Percentiles rank a stretch among this genome's conserved stretches.
phyloP scores from a whole-genome alignment of 2,797 vertebrate genomes.

The Antrozous pallidus region DNA sequence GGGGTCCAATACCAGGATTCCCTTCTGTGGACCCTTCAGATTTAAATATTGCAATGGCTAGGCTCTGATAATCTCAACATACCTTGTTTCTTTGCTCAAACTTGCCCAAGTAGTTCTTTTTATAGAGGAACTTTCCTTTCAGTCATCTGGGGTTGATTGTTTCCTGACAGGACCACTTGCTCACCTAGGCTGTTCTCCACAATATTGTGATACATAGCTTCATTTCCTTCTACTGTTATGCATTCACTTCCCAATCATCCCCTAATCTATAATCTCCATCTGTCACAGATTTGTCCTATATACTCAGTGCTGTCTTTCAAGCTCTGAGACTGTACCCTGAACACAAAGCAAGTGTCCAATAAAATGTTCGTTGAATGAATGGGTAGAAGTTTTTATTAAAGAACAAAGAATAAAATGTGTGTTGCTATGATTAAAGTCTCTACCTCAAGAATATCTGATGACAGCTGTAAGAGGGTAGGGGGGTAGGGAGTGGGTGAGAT shows the following conservation, averaged over 20 bases:
- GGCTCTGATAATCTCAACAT: neutral
- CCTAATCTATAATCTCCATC: neutral
- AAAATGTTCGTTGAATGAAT: neutral
- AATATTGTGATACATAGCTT: neutral
- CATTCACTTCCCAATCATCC: neutral
- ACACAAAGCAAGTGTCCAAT: neutral
- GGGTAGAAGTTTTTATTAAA: neutral
- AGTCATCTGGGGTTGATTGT: neutral
- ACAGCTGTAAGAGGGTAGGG: neutral
- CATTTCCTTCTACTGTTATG: neutral
- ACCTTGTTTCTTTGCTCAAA: neutral
- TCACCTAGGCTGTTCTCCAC: neutral
- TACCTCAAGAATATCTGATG: neutral
- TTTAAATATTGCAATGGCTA: neutral
- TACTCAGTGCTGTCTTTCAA: neutral
- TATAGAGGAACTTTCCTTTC: neutral
- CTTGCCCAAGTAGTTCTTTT: neutral
- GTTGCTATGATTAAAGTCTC: neutral
- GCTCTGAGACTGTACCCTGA: neutral
- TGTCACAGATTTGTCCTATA: neutral
- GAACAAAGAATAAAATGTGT: neutral
- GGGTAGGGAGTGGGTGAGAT: neutral
- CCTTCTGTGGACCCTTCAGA: neutral
- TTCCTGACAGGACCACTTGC: neutral
- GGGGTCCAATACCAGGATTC: neutral